A percentile compares a stretch with the other conserved stretches of the same genome.
Conservation (phyloP, 2,888 invertebrate genomes). For the Drosophila greeni region DNA sequence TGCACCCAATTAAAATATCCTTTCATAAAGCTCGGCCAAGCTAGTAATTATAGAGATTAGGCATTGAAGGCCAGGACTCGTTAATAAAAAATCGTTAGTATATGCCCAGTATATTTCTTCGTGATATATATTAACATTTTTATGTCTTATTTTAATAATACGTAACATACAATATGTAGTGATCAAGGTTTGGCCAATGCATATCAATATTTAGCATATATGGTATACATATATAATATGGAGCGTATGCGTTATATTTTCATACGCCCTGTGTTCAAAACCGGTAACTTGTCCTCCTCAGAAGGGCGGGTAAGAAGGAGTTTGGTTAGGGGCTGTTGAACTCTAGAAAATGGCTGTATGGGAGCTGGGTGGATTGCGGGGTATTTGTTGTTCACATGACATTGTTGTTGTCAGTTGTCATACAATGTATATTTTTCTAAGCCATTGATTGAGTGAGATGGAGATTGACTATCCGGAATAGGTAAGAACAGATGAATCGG, state of each 20-base stretch:
- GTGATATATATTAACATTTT: too few species aligned
- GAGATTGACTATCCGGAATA: neutral
- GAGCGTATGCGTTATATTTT: constrained; percentile 57
- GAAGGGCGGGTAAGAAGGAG: neutral
- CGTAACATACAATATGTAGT: neutral
- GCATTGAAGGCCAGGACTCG: neutral
- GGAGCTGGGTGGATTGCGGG: neutral
- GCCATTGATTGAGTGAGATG: neutral
- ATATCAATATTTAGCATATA: too few species aligned
- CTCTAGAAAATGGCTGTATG: neutral
- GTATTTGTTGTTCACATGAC: constrained; percentile 31
- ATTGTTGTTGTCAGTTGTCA: constrained; percentile 34
- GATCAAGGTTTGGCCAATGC: constrained; percentile 20
- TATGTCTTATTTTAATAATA: too few species aligned
- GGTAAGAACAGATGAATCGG: neutral
- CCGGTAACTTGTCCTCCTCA: constrained; percentile 1
- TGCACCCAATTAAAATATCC: neutral
- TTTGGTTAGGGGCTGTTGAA: neutral
- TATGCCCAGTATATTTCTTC: too few species aligned
- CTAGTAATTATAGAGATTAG: neutral
- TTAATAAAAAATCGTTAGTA: neutral
- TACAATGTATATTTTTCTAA: constrained; percentile 34
- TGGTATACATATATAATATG: constrained; percentile 33
- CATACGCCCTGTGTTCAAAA: constrained; percentile 42
- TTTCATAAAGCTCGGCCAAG: neutral